Evolutionary conservation across 2,113 vertebrate species (phyloP).

Genomic region (Pipra filicauda): DNA sequence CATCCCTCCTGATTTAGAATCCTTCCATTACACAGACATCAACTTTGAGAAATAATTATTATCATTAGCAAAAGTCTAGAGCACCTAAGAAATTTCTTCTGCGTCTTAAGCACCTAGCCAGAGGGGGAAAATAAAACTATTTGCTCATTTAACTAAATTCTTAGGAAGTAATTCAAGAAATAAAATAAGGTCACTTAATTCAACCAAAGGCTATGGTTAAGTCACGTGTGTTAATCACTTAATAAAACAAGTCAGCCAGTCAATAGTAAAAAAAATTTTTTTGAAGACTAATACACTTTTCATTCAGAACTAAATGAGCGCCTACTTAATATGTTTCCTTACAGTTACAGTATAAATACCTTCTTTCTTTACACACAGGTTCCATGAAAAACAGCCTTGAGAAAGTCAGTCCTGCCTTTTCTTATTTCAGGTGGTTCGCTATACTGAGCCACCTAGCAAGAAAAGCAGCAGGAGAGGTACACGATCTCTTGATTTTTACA

Average conservation of each 20-base stretch:
- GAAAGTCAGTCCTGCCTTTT: not conserved
- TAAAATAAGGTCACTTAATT: not conserved
- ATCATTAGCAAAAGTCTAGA: not conserved
- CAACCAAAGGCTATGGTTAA: not conserved
- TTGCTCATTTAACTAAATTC: not conserved
- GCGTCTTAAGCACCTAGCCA: not conserved
- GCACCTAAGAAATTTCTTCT: not conserved
- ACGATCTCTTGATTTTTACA: not conserved
- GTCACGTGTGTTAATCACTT: not conserved
- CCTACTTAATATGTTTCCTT: not conserved
- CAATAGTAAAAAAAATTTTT: not conserved
- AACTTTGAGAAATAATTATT: not conserved
- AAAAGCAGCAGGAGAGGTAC: not conserved
- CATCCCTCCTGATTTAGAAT: not conserved
- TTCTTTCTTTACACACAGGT: not conserved
- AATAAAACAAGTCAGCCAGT: not conserved
- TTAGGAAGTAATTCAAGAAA: not conserved
- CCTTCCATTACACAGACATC: not conserved
- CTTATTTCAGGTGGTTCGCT: not conserved
- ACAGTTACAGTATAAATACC: conserved; percentile 1
- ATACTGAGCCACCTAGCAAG: not conserved
- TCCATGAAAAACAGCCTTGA: not conserved
- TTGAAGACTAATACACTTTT: not conserved
- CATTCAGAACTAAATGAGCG: not conserved
- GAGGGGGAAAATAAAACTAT: not conserved